Percentiles rank a stretch among this genome's conserved stretches.
Conservation (phyloP, 2,888 invertebrate species). For the Tinea pellionella region DNA sequence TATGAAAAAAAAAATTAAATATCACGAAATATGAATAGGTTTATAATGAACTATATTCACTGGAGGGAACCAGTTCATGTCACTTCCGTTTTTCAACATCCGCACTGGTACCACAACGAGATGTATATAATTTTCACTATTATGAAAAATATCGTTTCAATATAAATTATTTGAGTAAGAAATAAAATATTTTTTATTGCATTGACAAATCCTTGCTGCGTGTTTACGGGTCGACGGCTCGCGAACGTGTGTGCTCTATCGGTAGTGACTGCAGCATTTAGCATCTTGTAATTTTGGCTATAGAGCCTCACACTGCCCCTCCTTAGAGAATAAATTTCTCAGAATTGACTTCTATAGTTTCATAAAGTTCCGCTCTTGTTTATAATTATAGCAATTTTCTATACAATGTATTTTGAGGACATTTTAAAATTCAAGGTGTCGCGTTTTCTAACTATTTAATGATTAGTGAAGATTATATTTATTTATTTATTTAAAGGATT, state of each 20-base stretch:
- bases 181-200: too few species aligned
- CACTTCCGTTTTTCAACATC: constrained; percentile 39
- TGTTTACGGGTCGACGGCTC: constrained; percentile 31
- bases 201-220: constrained; percentile 22
- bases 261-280: constrained; percentile 35
- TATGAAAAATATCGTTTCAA: too few species aligned
- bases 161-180: too few species aligned
- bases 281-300: constrained; percentile 24
- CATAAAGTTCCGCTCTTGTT: not conserved
- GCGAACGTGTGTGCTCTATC: constrained; percentile 31
- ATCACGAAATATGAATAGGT: not conserved
- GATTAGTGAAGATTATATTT: too few species aligned
- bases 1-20: not conserved
- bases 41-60: constrained; percentile 25
- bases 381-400: not conserved
- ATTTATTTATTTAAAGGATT: too few species aligned
- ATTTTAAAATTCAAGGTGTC: constrained; percentile 22
- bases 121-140: not conserved
- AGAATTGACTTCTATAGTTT: constrained; percentile 32
- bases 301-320: constrained; percentile 28
- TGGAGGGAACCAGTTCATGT: constrained; percentile 45
- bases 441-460: constrained; percentile 13
- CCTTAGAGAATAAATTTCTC: constrained; percentile 36
- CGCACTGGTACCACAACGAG: constrained; percentile 29
- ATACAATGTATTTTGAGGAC: constrained; percentile 19